Conservation (phyloP, 2,888 invertebrate genomes). For the Drosophila nr. perissopoda region DNA sequence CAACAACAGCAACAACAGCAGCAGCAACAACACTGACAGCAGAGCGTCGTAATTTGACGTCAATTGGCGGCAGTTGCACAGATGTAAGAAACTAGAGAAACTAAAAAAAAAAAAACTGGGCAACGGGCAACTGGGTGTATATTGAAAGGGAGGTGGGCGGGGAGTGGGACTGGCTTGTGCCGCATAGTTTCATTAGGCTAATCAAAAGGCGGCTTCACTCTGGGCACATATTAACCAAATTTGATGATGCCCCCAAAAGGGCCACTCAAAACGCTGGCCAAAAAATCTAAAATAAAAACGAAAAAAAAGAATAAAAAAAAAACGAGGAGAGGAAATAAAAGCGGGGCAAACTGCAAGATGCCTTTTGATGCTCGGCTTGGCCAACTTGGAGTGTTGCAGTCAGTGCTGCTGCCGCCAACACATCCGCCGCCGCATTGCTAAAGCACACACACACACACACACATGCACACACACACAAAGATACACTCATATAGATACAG, state of each 20-base stretch:
- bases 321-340: conserved; percentile 3
- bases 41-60: conserved; percentile 71
- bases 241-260: conserved; percentile 50
- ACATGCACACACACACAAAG: conserved; percentile 20
- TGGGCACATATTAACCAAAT: conserved; percentile 71
- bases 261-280: conserved; percentile 52
- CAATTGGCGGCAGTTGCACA: conserved; percentile 69
- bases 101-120: neutral
- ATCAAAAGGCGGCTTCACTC: conserved; percentile 67
- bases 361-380: conserved; percentile 61
- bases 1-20: conserved; percentile 1
- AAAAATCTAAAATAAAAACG: conserved; percentile 18
- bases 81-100: conserved; percentile 19
- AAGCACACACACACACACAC: conserved; percentile 22
- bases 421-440: conserved; percentile 65
- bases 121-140: neutral
- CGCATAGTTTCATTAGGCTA: conserved; percentile 80
- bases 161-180: conserved; percentile 8
- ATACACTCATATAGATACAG: conserved; percentile 27
- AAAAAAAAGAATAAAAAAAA: neutral
- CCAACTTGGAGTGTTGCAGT: conserved; percentile 60
- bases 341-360: conserved; percentile 56
- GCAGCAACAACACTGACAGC: neutral
- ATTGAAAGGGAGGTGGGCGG: neutral
- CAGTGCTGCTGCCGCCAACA: conserved; percentile 62